Evolutionary conservation across 2,113 vertebrate species (phyloP).

Genomic region (Nannobrachium achirus): DNA sequence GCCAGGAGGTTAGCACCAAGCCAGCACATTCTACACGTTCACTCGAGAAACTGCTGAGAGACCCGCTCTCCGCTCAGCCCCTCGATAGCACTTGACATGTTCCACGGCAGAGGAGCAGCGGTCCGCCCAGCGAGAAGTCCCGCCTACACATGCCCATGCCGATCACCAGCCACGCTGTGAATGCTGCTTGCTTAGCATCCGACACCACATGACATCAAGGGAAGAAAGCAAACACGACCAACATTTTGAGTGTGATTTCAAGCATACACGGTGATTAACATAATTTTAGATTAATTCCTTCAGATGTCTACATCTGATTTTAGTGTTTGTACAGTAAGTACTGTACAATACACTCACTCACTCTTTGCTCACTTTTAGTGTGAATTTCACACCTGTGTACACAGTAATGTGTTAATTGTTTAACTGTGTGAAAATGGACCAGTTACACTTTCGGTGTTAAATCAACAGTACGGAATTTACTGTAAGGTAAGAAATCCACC

Average conservation of each 20-base stretch:
- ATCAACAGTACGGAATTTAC: too few relatives aligned
- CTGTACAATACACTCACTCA: too few relatives aligned
- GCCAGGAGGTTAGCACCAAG: conserved; percentile 67
- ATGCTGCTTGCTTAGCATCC: conserved; percentile 21
- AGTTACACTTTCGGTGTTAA: too few relatives aligned
- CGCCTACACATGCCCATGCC: neutral
- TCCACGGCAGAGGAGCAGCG: conserved; percentile 40
- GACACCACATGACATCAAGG: neutral
- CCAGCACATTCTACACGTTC: conserved; percentile 68
- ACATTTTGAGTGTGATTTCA: neutral
- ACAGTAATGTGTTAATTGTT: too few relatives aligned
- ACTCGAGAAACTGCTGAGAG: conserved; percentile 55
- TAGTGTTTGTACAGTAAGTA: too few relatives aligned
- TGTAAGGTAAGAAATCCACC: neutral
- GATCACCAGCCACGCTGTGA: conserved; percentile 21
- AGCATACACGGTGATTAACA: neutral
- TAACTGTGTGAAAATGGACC: too few relatives aligned
- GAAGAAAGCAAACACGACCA: neutral
- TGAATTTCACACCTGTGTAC: too few relatives aligned
- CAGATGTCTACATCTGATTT: too few relatives aligned
- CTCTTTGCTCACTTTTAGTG: too few relatives aligned
- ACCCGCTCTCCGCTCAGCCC: conserved; percentile 53
- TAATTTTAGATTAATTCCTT: too few relatives aligned
- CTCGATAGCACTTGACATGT: conserved; percentile 56
- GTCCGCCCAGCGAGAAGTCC: conserved; percentile 4